Evolutionary conservation across 2,797 vertebrate species (phyloP).

Genomic region (Epinephelus malabaricus): DNA sequence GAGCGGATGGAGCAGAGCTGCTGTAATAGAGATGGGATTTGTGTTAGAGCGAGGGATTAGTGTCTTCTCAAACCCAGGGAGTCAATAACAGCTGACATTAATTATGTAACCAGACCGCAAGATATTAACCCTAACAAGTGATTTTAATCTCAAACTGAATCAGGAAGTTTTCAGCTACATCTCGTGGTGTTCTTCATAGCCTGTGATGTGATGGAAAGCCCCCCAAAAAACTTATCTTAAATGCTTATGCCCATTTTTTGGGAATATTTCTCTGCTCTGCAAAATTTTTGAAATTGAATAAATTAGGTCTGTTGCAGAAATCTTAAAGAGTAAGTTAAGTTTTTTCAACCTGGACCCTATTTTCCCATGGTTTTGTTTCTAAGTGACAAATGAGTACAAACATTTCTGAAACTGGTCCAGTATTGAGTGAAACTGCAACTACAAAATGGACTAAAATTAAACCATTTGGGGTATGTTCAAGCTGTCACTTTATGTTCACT

Average conservation of each 20-base stretch:
- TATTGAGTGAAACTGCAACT: too few relatives aligned
- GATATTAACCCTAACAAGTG: not conserved
- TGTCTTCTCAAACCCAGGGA: conserved; percentile 29
- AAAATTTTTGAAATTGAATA: not conserved
- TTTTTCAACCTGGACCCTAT: too few relatives aligned
- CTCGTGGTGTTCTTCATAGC: not conserved
- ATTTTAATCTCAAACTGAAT: conserved; percentile 7
- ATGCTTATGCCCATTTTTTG: not conserved
- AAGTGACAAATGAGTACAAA: too few relatives aligned
- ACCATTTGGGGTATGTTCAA: too few relatives aligned
- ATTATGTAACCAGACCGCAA: conserved; percentile 20
- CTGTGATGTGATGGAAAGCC: not conserved
- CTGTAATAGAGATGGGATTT: conserved; percentile 58
- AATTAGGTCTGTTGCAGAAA: not conserved
- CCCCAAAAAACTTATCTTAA: not conserved
- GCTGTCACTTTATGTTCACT: too few relatives aligned
- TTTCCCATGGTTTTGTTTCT: too few relatives aligned
- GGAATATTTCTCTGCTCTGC: not conserved
- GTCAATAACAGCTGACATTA: conserved; percentile 53
- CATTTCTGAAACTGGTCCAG: too few relatives aligned
- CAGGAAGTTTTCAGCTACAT: not conserved
- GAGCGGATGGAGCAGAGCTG: not conserved
- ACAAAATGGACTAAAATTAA: too few relatives aligned
- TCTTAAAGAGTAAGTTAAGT: not conserved
- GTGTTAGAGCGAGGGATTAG: conserved; percentile 50